Conservation (phyloP, 2,113 vertebrate genomes). For the Albula glossodonta region DNA sequence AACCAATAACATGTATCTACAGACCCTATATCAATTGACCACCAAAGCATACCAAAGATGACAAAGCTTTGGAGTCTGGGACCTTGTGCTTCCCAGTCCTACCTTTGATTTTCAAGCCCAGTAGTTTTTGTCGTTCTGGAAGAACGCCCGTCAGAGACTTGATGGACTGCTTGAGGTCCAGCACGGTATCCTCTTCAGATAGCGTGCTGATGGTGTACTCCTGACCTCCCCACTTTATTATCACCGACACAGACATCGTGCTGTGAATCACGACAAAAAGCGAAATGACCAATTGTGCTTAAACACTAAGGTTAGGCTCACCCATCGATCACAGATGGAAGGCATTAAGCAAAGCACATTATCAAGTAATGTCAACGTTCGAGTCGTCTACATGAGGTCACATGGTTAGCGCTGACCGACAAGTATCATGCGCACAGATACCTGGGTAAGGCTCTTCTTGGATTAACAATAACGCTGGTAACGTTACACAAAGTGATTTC, state of each 20-base stretch:
- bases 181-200: slow-evolving; percentile 93
- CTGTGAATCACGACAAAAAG: slow-evolving; percentile 31
- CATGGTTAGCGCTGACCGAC: too few species aligned
- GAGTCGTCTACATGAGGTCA: too few species aligned
- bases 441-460: too few species aligned
- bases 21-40: not conserved
- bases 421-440: too few species aligned
- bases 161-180: slow-evolving; percentile 96
- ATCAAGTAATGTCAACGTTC: too few species aligned
- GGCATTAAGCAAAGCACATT: too few species aligned
- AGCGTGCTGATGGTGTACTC: slow-evolving; percentile 94
- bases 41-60: not conserved
- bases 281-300: not conserved
- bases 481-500: too few species aligned
- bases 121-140: slow-evolving; percentile 92
- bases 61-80: not conserved
- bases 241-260: slow-evolving; percentile 93
- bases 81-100: slow-evolving; percentile 35
- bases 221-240: slow-evolving; percentile 98
- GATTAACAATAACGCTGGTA: too few species aligned
- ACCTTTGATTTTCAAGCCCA: slow-evolving; percentile 98
- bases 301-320: not conserved
- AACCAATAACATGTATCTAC: too few species aligned
- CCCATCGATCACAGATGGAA: not conserved
- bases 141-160: slow-evolving; percentile 94